Evolutionary conservation across 2,797 vertebrate species (phyloP).

Genomic region (Sebastolobus alascanus): DNA sequence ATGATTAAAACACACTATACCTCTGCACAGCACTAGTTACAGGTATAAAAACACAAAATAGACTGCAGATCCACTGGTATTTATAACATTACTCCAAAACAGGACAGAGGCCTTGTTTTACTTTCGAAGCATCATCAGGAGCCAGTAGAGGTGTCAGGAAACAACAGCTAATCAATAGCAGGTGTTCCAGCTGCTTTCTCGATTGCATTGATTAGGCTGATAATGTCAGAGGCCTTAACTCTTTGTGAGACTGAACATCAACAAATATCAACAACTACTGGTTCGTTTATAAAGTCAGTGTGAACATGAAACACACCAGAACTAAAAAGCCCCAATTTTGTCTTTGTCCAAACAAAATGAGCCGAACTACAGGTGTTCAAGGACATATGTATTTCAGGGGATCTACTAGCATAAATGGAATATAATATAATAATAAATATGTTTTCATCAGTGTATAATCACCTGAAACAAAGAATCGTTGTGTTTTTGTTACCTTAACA

Average conservation of each 20-base stretch:
- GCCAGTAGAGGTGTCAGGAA: neutral
- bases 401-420: too few species aligned
- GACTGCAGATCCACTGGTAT: neutral
- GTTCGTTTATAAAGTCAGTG: neutral
- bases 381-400: too few species aligned
- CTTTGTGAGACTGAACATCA: neutral
- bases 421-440: too few species aligned
- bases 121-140: neutral
- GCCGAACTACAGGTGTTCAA: neutral
- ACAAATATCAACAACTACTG: neutral
- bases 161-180: conserved; percentile 4
- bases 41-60: neutral
- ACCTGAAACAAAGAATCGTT: too few species aligned
- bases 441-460: too few species aligned
- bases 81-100: neutral
- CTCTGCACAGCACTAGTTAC: neutral
- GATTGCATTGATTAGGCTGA: conserved; percentile 2
- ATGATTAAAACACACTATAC: neutral
- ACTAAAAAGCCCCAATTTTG: neutral
- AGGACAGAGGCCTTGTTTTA: neutral
- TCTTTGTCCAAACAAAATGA: neutral
- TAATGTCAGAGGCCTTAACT: conserved; percentile 5
- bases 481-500: too few species aligned
- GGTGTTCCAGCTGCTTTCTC: neutral
- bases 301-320: neutral